Percentiles rank a stretch among this genome's conserved stretches.
These are phyloP conservation scores for Ictidomys tridecemlineatus DNA, from an alignment of 2,113 vertebrate genomes.

Conservation along the genomic window DNA sequence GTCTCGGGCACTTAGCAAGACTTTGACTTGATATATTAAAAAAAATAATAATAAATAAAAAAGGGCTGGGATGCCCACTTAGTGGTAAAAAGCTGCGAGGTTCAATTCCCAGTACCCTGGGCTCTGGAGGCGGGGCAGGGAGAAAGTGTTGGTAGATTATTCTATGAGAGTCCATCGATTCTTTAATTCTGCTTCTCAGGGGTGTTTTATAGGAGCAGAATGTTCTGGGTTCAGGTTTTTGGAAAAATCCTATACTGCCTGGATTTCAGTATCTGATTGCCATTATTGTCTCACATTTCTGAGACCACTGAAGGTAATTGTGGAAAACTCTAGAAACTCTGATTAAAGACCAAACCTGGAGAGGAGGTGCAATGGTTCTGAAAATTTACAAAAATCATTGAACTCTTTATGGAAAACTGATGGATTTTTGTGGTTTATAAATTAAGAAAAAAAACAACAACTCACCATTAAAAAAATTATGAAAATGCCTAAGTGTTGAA, in stretches of 20 bases:
- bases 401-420: background rate
- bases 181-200: background rate
- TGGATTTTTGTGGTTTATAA: background rate
- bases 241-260: background rate
- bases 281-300: background rate
- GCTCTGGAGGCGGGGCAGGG: no score
- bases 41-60: background rate
- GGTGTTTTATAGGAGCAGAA: background rate
- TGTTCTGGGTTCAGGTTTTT: constrained; percentile 8
- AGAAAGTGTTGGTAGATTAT: background rate
- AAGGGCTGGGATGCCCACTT: background rate
- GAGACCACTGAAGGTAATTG: constrained; percentile 4
- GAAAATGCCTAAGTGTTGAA: background rate
- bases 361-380: background rate
- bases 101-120: background rate
- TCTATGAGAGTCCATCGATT: background rate
- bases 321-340: background rate
- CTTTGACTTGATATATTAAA: background rate
- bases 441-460: background rate
- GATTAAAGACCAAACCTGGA: constrained; percentile 18
- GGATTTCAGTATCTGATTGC: background rate
- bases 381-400: background rate
- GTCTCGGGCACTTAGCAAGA: background rate
- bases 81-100: background rate
- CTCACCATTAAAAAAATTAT: background rate